Conservation (phyloP, 1,140 invertebrate species). For the Penaeus chinensis region DNA sequence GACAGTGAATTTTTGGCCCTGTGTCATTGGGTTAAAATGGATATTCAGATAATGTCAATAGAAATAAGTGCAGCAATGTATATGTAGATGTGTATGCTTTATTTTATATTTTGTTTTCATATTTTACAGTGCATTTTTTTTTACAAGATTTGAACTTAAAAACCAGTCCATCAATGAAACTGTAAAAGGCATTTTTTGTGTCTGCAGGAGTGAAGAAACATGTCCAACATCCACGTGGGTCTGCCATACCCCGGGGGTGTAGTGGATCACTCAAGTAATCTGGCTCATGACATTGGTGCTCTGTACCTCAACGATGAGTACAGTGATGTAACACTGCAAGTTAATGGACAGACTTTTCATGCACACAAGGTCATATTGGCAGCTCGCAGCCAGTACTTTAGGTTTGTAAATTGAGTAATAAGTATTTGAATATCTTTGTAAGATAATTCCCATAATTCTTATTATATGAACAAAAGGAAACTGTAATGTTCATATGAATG, state of each 20-base stretch:
- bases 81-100: too few species aligned
- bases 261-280: constrained; percentile 62
- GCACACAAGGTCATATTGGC: constrained; percentile 93
- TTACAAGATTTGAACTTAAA: too few species aligned
- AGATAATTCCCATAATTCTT: too few species aligned
- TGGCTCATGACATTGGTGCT: constrained; percentile 62
- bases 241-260: constrained; percentile 57
- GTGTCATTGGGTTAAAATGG: too few species aligned
- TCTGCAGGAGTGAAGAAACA: constrained; percentile 37
- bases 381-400: constrained; percentile 93
- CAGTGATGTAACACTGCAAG: constrained; percentile 89
- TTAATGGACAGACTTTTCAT: constrained; percentile 84
- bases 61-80: too few species aligned
- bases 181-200: background rate
- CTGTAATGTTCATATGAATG: too few species aligned
- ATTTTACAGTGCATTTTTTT: too few species aligned
- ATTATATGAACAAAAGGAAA: too few species aligned
- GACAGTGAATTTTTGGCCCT: too few species aligned
- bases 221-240: constrained; percentile 63
- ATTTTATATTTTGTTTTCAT: too few species aligned
- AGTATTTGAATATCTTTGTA: background rate
- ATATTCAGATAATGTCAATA: too few species aligned
- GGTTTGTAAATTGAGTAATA: constrained; percentile 69
- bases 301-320: constrained; percentile 89
- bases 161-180: too few species aligned